Percentiles rank a stretch among this genome's conserved stretches.
phyloP scores from a whole-genome alignment of 2,797 vertebrate species.

The Gymnoscopelus microlampas region DNA sequence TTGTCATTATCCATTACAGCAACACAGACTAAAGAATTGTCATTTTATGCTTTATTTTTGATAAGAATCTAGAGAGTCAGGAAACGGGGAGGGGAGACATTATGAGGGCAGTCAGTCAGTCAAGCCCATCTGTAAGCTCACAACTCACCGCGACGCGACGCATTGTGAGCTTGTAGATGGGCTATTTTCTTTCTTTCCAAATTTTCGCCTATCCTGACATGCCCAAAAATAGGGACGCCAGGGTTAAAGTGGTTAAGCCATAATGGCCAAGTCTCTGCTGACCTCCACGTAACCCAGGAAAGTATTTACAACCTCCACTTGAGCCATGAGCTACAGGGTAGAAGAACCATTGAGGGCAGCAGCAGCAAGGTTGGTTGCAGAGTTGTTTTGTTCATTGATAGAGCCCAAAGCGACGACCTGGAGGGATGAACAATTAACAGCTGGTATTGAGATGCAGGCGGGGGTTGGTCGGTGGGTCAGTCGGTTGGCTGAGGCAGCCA shows the following conservation, averaged over 20 bases:
- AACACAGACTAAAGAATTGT: neutral
- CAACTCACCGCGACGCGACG: too few relatives aligned
- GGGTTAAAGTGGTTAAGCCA: slow-evolving; percentile 75
- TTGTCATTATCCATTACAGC: neutral
- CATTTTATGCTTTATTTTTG: neutral
- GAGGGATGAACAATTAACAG: slow-evolving; percentile 42
- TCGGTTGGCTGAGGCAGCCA: slow-evolving; percentile 3
- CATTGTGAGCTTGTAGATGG: too few relatives aligned
- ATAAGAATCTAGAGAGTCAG: too few relatives aligned
- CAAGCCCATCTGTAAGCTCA: too few relatives aligned
- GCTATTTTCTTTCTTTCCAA: too few relatives aligned
- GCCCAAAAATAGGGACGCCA: slow-evolving; percentile 50
- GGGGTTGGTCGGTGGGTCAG: slow-evolving; percentile 11
- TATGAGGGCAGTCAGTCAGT: too few relatives aligned
- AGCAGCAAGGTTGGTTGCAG: slow-evolving; percentile 19
- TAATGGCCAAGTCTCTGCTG: slow-evolving; percentile 70
- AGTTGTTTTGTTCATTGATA: slow-evolving; percentile 37
- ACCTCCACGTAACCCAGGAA: slow-evolving; percentile 73
- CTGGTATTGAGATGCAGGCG: slow-evolving; percentile 57
- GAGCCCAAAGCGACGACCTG: slow-evolving; percentile 18
- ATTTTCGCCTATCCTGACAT: too few relatives aligned
- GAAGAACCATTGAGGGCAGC: slow-evolving; percentile 20
- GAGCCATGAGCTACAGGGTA: slow-evolving; percentile 72
- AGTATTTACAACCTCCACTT: slow-evolving; percentile 82
- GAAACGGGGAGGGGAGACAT: too few relatives aligned